phyloP scores from a whole-genome alignment of 2,797 vertebrate species.

The Prionace glauca region DNA sequence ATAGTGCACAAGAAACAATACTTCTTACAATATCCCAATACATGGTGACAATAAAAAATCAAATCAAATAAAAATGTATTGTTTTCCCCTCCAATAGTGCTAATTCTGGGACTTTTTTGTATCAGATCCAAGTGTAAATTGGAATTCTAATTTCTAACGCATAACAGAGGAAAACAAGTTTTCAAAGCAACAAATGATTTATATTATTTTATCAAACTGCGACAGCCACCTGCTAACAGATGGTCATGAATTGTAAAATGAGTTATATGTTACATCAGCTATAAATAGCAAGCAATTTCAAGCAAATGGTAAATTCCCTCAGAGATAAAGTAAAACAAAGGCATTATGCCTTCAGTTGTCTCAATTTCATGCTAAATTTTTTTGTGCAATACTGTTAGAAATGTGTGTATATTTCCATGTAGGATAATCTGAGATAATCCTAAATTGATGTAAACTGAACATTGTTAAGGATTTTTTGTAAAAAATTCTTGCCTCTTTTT shows the following conservation, averaged over 20 bases:
- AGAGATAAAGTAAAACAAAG: background rate
- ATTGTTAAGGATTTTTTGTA: no score
- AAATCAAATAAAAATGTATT: no score
- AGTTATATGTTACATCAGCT: background rate
- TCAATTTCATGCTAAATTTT: background rate
- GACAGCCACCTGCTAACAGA: background rate
- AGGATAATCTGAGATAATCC: no score
- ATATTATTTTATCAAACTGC: background rate
- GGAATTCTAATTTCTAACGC: background rate
- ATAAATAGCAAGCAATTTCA: background rate
- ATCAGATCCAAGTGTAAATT: background rate
- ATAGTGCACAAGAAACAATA: no score
- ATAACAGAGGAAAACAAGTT: background rate
- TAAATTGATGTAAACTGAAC: no score
- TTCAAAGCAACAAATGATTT: background rate
- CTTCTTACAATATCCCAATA: no score
- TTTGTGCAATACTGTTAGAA: background rate
- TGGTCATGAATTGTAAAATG: background rate
- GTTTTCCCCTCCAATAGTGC: background rate
- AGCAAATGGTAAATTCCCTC: background rate
- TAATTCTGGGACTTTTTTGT: background rate
- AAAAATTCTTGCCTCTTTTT: background rate
- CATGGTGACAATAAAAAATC: no score
- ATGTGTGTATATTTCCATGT: background rate
- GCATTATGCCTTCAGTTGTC: background rate